phyloP scores from a whole-genome alignment of 2,797 vertebrate species.

The Otolemur crassicaudatus region DNA sequence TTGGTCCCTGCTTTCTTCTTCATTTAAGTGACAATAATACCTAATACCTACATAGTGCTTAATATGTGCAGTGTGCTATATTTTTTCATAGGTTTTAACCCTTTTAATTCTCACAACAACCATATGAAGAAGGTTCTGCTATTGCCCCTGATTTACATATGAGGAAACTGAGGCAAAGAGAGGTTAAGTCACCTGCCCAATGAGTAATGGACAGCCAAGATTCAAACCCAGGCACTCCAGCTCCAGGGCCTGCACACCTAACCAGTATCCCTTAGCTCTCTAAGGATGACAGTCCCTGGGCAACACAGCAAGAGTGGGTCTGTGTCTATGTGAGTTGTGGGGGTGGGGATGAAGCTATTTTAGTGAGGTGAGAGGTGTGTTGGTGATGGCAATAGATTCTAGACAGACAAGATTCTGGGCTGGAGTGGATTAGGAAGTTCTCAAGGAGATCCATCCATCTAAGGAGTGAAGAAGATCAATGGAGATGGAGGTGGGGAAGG shows the following conservation, averaged over 20 bases:
- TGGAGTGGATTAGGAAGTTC: not conserved
- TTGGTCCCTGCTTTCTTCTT: not conserved
- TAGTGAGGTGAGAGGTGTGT: not conserved
- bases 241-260: not conserved
- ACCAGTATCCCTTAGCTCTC: not conserved
- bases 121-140: not conserved
- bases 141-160: not conserved
- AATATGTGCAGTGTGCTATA: not conserved
- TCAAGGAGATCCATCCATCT: not conserved
- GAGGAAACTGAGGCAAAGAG: not conserved
- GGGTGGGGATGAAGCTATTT: not conserved
- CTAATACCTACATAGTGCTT: not conserved
- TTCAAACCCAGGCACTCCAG: not conserved
- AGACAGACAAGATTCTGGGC: not conserved
- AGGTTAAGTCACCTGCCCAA: not conserved
- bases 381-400: not conserved
- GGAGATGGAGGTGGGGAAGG: not conserved
- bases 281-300: not conserved
- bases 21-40: not conserved
- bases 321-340: not conserved
- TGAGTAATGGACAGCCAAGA: not conserved
- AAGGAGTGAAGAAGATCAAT: not conserved
- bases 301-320: not conserved
- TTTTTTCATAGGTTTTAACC: not conserved
- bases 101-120: not conserved